Evolutionary conservation across 2,888 invertebrate genomes (phyloP).

Genomic region (Tridacna gigas): DNA sequence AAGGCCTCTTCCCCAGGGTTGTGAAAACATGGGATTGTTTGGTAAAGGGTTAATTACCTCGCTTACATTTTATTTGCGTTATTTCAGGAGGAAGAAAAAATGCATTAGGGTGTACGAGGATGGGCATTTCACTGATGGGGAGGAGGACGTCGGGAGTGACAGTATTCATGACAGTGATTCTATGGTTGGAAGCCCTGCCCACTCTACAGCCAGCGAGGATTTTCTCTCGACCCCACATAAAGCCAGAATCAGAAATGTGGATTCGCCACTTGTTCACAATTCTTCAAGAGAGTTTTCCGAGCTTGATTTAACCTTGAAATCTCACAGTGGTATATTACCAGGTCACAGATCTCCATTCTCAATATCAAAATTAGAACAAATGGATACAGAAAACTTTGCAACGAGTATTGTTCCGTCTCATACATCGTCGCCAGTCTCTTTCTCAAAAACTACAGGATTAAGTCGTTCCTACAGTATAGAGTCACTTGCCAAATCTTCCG

Average conservation of each 20-base stretch:
- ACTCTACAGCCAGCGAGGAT: constrained; percentile 69
- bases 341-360: constrained; percentile 45
- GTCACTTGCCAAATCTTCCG: constrained; percentile 60
- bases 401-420: constrained; percentile 38
- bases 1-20: no score
- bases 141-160: constrained; percentile 73
- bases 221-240: constrained; percentile 70
- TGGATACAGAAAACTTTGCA: not conserved
- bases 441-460: constrained; percentile 43
- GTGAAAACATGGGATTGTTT: no score
- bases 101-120: constrained; percentile 84
- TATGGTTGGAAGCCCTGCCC: constrained; percentile 73
- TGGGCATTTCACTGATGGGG: constrained; percentile 75
- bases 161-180: constrained; percentile 75
- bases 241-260: constrained; percentile 42
- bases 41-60: no score
- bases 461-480: constrained; percentile 61
- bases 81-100: constrained; percentile 86
- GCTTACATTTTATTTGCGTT: no score
- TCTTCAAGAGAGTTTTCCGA: constrained; percentile 35
- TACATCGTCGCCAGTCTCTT: constrained; percentile 41
- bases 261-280: constrained; percentile 60
- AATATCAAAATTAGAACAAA: constrained; percentile 15
- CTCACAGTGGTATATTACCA: constrained; percentile 25
- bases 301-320: constrained; percentile 43